Base-by-base conservation (phyloP, 1,140 invertebrate genomes). In the Carposina sasakii region DNA sequence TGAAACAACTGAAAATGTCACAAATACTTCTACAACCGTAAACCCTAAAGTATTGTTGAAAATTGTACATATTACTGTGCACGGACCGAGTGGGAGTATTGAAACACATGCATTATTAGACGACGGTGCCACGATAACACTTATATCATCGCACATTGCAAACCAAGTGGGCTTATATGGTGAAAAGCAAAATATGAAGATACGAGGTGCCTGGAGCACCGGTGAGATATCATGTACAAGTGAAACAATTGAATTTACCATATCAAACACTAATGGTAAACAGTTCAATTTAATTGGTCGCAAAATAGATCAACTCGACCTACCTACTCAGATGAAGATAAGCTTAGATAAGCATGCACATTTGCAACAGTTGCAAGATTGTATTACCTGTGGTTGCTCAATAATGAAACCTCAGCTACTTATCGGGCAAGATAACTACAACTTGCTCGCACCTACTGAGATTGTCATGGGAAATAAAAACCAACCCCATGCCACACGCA, bases 251-350 rank as follows among this genome's bases (percentile, higher is more conserved):
- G 30, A 33, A 17, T 12, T 59, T 20, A 54, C 52, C n/a, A 8
- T 62, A 9, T 43, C 23, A 2, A 30, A 22, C 16, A 44, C 13
- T 13, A 16, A 48, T n/a, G 37, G 34, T 34, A 43, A 26, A 16
- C 16, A 31, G 26, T 50, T 30, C 48, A 48, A 20, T 12, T 10
- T 57, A 5, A 24, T n/a, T 9, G 48, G 37, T 4, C 53, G 57
- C 21, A 51, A 52, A 51, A 31, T 55, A n/a, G 20, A 52, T 9
- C 15, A 57, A 21, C 17, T 64, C 20, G 36, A 46, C 31, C 39
- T 60, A 17, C 45, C 57, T 13, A 20, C 26, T 2, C 52, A 60
- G 39, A 31, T 28, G 12, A 13, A 52, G 19, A 20, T 31, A 26
- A 31, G 45, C 17, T 46, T 16, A 30, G 36, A 23, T n/a, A 26